Conservation (phyloP, 2,797 vertebrate genomes). For the Anomalospiza imberbis region DNA sequence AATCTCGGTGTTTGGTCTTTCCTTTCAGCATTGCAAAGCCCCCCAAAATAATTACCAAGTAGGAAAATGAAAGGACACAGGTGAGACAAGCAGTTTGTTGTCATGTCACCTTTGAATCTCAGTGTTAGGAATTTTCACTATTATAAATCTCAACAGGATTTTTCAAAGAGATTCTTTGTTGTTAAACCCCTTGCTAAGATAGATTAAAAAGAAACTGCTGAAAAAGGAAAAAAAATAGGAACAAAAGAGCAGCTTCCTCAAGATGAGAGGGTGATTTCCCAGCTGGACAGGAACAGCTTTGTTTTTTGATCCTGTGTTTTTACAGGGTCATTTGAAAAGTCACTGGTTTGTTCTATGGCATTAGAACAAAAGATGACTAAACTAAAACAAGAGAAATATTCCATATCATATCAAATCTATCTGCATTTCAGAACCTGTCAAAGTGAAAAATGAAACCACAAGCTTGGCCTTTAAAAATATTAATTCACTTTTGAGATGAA, state of each 20-base stretch:
- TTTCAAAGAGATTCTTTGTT: neutral
- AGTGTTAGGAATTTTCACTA: neutral
- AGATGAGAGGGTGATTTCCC: neutral
- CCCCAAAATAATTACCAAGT: neutral
- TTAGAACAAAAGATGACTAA: constrained; percentile 32
- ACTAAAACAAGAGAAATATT: constrained; percentile 12
- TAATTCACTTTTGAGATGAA: constrained; percentile 72
- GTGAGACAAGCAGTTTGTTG: neutral
- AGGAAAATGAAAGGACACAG: neutral
- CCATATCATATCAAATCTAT: constrained; percentile 58
- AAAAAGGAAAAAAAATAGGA: neutral
- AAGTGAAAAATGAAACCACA: constrained; percentile 73
- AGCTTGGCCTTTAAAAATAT: constrained; percentile 77
- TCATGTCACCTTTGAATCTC: neutral
- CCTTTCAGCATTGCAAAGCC: neutral
- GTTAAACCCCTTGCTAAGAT: neutral
- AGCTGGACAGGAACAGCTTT: neutral
- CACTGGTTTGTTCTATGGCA: neutral
- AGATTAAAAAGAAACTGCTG: neutral
- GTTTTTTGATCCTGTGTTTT: neutral
- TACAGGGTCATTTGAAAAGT: constrained; percentile 14
- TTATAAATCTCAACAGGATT: neutral
- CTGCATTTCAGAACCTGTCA: constrained; percentile 71
- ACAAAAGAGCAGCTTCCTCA: neutral
- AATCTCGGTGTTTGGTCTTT: neutral